These are phyloP conservation scores for Germaria angustata DNA, from an alignment of 2,888 invertebrate species.

Conservation along the genomic window DNA sequence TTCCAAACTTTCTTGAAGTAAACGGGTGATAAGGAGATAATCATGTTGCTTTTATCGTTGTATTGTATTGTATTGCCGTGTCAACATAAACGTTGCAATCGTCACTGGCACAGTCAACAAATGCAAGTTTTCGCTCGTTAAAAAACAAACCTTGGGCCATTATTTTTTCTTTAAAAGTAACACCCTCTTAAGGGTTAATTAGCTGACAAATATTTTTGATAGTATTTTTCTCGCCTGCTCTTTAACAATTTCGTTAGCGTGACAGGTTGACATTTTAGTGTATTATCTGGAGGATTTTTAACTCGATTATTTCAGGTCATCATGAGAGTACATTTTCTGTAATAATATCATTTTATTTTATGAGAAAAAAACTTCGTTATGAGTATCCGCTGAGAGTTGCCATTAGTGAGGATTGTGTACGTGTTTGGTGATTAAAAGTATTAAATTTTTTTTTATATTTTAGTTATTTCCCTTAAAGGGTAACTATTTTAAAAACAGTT, in stretches of 20 bases:
- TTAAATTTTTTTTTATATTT: constrained; percentile 1
- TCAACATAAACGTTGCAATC: too few species aligned
- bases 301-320: constrained; percentile 51
- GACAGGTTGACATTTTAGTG: constrained; percentile 47
- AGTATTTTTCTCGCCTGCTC: background rate
- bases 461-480: background rate
- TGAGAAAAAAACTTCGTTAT: background rate
- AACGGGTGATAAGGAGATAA: too few species aligned
- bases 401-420: background rate
- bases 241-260: constrained; percentile 21
- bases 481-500: background rate
- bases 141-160: background rate
- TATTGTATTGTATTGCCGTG: too few species aligned
- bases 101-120: too few species aligned
- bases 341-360: background rate
- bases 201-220: background rate
- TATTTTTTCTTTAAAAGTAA: background rate
- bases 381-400: constrained; percentile 39
- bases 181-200: constrained; percentile 18
- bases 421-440: background rate
- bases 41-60: too few species aligned
- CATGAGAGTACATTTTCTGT: constrained; percentile 10
- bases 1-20: too few species aligned
- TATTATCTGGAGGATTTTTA: constrained; percentile 42
- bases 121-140: too few species aligned